These are phyloP conservation scores for Gnathonemus echidnorhynchus DNA, from an alignment of 2,113 vertebrate genomes.

Conservation along the genomic window DNA sequence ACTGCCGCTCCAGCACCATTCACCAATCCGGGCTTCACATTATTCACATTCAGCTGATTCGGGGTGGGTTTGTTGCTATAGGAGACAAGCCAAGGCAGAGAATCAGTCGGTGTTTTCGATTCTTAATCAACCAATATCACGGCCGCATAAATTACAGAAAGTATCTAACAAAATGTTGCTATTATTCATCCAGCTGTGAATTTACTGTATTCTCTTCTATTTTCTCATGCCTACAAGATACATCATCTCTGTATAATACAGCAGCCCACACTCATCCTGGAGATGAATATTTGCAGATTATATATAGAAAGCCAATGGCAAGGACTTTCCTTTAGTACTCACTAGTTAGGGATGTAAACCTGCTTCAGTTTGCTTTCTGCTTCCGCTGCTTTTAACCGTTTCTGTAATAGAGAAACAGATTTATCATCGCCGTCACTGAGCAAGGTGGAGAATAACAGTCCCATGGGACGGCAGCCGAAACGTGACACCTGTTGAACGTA, in stretches of 20 bases:
- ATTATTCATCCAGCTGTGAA: not conserved
- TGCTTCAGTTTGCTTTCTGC: slow-evolving; percentile 20
- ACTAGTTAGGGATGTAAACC: slow-evolving; percentile 25
- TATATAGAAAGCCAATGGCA: not conserved
- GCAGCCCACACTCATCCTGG: not conserved
- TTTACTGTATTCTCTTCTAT: not conserved
- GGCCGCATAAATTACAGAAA: not conserved
- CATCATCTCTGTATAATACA: not conserved
- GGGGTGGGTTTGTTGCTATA: slow-evolving; percentile 96
- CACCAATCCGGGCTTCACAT: slow-evolving; percentile 78
- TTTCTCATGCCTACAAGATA: not conserved
- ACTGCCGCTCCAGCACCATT: slow-evolving; percentile 71
- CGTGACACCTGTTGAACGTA: slow-evolving; percentile 56
- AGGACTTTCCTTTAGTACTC: not conserved
- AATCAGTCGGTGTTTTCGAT: slow-evolving; percentile 12
- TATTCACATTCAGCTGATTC: slow-evolving; percentile 90
- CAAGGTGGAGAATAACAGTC: not conserved
- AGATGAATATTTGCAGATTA: not conserved
- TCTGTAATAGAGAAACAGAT: slow-evolving; percentile 1
- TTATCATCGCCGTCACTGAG: not conserved
- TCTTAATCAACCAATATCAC: not conserved
- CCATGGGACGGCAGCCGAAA: not conserved
- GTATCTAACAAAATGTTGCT: not conserved
- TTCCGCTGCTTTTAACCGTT: slow-evolving; percentile 22
- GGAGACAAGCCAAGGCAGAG: slow-evolving; percentile 9